phyloP scores from a whole-genome alignment of 2,797 vertebrate genomes.

The Gallinago solitaria region DNA sequence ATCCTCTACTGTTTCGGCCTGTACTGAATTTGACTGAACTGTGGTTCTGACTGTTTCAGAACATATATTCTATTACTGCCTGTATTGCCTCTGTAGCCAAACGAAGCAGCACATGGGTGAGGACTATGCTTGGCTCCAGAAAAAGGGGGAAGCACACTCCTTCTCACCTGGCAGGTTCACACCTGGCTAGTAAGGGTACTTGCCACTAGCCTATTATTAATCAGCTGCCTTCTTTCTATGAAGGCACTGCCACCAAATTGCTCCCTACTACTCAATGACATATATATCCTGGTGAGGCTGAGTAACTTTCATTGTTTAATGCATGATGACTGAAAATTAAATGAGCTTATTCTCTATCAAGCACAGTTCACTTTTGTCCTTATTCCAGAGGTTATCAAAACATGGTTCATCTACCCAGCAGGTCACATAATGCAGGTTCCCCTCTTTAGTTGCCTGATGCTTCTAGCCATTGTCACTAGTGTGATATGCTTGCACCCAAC shows the following conservation, averaged over 20 bases:
- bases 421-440: not conserved
- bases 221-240: not conserved
- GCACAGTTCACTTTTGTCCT: not conserved
- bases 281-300: not conserved
- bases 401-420: not conserved
- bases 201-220: not conserved
- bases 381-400: not conserved
- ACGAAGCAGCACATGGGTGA: not conserved
- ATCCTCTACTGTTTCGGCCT: not conserved
- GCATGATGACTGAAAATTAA: not conserved
- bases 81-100: not conserved
- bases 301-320: not conserved
- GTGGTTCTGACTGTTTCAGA: not conserved
- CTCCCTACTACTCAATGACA: not conserved
- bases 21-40: not conserved
- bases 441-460: not conserved
- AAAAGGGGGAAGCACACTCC: not conserved
- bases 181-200: not conserved
- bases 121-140: not conserved
- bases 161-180: not conserved
- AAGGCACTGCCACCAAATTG: not conserved
- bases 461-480: not conserved
- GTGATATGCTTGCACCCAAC: not conserved
- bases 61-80: not conserved
- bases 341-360: not conserved